Evolutionary conservation across 2,113 vertebrate genomes (phyloP).

Genomic region (Australoheros scitulus): DNA sequence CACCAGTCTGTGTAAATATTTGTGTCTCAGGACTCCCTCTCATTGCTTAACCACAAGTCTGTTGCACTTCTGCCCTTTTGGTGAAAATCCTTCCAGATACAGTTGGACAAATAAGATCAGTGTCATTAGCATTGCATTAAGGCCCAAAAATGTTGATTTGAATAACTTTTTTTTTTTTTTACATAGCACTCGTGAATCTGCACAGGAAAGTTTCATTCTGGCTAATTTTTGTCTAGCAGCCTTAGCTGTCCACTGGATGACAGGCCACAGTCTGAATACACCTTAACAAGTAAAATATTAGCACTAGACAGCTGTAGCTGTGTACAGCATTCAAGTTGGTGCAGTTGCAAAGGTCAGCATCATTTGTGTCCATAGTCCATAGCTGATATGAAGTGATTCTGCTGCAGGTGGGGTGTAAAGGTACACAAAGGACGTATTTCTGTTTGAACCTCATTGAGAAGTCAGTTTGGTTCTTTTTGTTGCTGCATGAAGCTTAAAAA

Average conservation of each 20-base stretch:
- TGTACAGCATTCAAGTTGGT: no score
- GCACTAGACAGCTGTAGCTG: not conserved
- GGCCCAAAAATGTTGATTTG: not conserved
- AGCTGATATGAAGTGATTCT: not conserved
- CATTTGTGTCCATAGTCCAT: not conserved
- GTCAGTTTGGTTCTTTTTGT: not conserved
- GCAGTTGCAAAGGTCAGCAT: no score
- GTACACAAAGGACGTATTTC: not conserved
- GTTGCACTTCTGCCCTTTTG: not conserved
- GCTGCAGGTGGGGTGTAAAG: not conserved
- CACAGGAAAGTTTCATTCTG: not conserved
- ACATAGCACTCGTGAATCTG: accelerated
- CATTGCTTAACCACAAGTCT: not conserved
- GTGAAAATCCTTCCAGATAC: not conserved
- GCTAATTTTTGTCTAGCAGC: no score
- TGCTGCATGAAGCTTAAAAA: not conserved
- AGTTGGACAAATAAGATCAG: not conserved
- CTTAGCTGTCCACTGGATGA: no score
- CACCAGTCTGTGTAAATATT: not conserved
- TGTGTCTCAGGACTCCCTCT: not conserved
- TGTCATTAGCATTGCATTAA: not conserved
- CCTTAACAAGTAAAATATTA: not conserved
- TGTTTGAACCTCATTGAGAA: not conserved
- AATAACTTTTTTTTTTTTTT: not conserved
- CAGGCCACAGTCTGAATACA: not conserved